Base-by-base conservation (phyloP, 2,888 invertebrate genomes). In the Anticlea derivata region DNA sequence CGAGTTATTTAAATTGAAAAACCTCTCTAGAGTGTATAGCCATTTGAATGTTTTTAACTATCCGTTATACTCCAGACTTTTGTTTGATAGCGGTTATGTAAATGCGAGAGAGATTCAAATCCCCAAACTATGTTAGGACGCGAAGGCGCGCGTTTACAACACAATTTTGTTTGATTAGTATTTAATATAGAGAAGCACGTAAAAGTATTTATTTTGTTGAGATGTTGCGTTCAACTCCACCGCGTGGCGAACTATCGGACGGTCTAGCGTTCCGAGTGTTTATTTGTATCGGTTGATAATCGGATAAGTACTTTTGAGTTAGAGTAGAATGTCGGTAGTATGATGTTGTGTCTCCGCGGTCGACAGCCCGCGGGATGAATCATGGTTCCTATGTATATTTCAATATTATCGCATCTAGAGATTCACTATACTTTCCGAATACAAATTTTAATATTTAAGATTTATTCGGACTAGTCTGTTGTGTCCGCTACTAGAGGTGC, bases 311-410 rank as follows among this genome's bases (percentile, higher is more conserved):
- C 75, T 83, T 82, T 81, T 78, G 80, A 71, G 78, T 83, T 84
- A 84, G 83, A 66, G 78, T 85, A 84, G 85, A 80, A 75, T 72
- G 80, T 86, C 81, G 86, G 83, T 86, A 87, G 84, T 80, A 81
- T 85, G 88, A 84, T 79, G 86, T 85, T 81, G 84, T 86, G 83
- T 83, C 83, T 85, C 87, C 89, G 86, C 83, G 86, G 87, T 73
- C 80, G 75, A 66, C 61, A 69, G 79, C 69, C 86, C 86, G 87
- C 88, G 90, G 88, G 80, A 82, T 76, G 86, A 88, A 90, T 90
- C 89, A 91, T 91, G 91, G 91, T 91, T 92, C 91, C 91, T 91
- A 91, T 91, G 90, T 91, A 91, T 88, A 91, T 91, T 90, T 91
- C 91, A 91, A 90, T 90, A 89, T 89, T 88, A 86, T 85, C 87